Percentiles rank a stretch among this genome's conserved stretches.
Conservation (phyloP, 2,113 vertebrate species). For the Amblyopsis rosae region DNA sequence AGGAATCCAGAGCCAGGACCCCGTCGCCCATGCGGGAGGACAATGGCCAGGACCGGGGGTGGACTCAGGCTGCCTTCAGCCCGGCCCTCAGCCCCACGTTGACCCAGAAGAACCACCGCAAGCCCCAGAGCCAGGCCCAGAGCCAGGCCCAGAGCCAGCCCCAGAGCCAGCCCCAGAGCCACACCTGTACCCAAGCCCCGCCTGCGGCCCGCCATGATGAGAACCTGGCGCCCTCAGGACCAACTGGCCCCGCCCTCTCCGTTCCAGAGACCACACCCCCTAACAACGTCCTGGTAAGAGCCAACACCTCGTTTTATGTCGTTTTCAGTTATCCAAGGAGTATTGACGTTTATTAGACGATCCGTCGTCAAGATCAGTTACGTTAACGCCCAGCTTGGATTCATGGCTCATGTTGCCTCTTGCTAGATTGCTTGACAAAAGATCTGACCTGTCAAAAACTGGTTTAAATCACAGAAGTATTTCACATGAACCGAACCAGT, state of each 20-base stretch:
- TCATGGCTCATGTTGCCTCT: too few relatives aligned
- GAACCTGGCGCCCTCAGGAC: constrained; percentile 79
- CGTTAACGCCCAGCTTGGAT: too few relatives aligned
- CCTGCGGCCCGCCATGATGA: constrained; percentile 75
- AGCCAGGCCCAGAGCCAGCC: constrained; percentile 63
- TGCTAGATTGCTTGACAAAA: too few relatives aligned
- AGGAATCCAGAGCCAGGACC: constrained; percentile 50
- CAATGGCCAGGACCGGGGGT: constrained; percentile 42
- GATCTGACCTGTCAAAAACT: too few relatives aligned
- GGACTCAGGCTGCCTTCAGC: constrained; percentile 42
- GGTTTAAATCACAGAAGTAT: too few relatives aligned
- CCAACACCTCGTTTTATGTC: too few relatives aligned
- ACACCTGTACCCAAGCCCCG: constrained; percentile 70
- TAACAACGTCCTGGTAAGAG: constrained; percentile 77
- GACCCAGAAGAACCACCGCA: constrained; percentile 60
- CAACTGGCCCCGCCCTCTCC: constrained; percentile 63
- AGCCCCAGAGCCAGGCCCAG: constrained; percentile 34
- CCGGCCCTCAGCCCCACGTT: constrained; percentile 49
- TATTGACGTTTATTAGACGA: too few relatives aligned
- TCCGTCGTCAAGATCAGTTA: too few relatives aligned
- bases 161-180: constrained; percentile 55
- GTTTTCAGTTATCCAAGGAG: too few relatives aligned
- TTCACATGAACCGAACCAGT: too few relatives aligned
- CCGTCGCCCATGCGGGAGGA: constrained; percentile 36
- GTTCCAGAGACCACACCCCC: constrained; percentile 69